Evolutionary conservation across 2,113 vertebrate species (phyloP).

Genomic region (Callorhinus ursinus): DNA sequence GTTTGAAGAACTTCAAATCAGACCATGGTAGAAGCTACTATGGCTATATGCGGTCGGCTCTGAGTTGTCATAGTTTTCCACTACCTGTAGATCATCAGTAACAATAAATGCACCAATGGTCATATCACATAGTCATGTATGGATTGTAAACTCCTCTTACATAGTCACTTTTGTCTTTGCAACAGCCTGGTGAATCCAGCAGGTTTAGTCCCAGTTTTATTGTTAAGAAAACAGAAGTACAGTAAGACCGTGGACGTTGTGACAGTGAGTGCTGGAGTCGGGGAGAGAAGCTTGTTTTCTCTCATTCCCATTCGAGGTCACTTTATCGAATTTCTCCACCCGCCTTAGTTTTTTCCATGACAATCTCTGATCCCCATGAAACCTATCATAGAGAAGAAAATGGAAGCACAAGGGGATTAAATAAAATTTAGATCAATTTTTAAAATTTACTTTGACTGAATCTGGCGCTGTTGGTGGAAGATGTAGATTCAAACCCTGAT

Average conservation of each 20-base stretch:
- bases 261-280: background rate
- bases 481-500: background rate
- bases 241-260: background rate
- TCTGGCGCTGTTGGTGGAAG: background rate
- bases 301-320: background rate
- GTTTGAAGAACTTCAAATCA: background rate
- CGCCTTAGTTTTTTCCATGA: background rate
- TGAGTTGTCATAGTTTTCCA: background rate
- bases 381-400: background rate
- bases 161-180: background rate
- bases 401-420: background rate
- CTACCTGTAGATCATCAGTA: background rate
- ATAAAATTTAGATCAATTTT: background rate
- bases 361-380: background rate
- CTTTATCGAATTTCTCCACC: background rate
- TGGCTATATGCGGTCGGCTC: background rate
- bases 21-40: background rate
- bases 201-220: background rate
- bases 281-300: background rate
- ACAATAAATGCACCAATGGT: background rate
- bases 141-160: background rate
- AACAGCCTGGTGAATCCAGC: background rate
- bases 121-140: background rate
- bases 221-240: background rate
- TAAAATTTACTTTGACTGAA: slow-evolving; percentile 16